phyloP scores from a whole-genome alignment of 2,797 vertebrate species.

The Glossophaga mutica region DNA sequence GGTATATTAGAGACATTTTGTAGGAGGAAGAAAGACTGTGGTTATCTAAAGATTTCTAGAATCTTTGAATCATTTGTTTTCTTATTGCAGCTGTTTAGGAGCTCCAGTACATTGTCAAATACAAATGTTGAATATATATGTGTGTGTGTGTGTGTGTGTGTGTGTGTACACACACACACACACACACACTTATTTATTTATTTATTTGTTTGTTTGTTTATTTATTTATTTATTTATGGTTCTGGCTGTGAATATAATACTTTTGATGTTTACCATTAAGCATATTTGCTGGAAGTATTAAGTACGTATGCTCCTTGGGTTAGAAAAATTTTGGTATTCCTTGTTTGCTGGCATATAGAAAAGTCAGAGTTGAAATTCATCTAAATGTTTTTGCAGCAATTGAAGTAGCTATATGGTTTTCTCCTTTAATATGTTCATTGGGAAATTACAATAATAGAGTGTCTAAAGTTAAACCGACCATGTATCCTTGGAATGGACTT shows the following conservation, averaged over 20 bases:
- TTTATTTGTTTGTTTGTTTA: too few species aligned
- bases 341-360: not conserved
- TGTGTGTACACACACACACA: too few species aligned
- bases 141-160: too few species aligned
- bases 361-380: slow-evolving; percentile 26
- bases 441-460: not conserved
- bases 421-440: slow-evolving; percentile 16
- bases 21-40: not conserved
- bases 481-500: slow-evolving; percentile 52
- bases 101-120: not conserved
- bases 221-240: not conserved
- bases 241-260: not conserved
- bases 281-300: not conserved
- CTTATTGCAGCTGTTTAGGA: not conserved
- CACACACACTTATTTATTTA: too few species aligned
- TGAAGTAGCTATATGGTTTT: not conserved
- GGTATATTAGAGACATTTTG: not conserved
- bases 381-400: not conserved
- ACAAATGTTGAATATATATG: not conserved
- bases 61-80: not conserved
- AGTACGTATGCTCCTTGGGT: not conserved
- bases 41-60: not conserved
- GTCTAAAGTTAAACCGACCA: slow-evolving; percentile 48
- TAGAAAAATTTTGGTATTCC: not conserved
- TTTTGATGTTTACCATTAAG: not conserved